Conservation (phyloP, 1,140 invertebrate genomes). For the Cotesia chilonis region DNA sequence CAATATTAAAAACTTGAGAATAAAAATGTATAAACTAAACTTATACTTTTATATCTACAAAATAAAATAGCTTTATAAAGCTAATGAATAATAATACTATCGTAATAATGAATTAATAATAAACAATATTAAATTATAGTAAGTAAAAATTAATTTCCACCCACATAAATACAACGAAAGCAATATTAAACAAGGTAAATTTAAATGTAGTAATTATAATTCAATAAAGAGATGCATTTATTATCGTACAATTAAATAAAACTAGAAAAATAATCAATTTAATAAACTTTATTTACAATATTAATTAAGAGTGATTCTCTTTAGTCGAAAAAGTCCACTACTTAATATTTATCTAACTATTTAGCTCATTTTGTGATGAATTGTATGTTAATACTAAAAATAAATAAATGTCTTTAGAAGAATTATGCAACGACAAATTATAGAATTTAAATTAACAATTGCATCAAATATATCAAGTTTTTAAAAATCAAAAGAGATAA, state of each 20-base stretch:
- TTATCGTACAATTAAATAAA: background rate
- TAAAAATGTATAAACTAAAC: conserved; percentile 30
- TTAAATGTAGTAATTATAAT: background rate
- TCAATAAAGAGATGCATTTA: conserved; percentile 16
- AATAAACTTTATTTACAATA: background rate
- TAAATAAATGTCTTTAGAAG: conserved; percentile 25
- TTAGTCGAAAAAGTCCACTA: background rate
- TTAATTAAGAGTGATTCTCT: background rate
- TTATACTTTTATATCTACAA: conserved; percentile 28
- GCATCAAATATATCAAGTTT: background rate
- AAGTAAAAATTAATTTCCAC: conserved; percentile 53
- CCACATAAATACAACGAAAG: conserved; percentile 65
- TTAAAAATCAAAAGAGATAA: background rate
- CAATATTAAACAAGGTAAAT: conserved; percentile 65
- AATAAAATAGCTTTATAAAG: conserved; percentile 1
- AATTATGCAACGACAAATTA: conserved; percentile 33
- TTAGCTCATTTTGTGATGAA: conserved; percentile 32
- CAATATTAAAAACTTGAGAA: background rate
- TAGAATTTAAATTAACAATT: background rate
- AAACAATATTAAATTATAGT: conserved; percentile 21
- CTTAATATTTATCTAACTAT: background rate
- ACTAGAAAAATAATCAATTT: background rate
- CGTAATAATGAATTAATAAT: conserved; percentile 19
- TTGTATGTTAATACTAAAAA: conserved; percentile 34
- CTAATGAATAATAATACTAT: background rate